Base-by-base conservation (phyloP, 1,140 invertebrate genomes). In the Apis cerana region DNA sequence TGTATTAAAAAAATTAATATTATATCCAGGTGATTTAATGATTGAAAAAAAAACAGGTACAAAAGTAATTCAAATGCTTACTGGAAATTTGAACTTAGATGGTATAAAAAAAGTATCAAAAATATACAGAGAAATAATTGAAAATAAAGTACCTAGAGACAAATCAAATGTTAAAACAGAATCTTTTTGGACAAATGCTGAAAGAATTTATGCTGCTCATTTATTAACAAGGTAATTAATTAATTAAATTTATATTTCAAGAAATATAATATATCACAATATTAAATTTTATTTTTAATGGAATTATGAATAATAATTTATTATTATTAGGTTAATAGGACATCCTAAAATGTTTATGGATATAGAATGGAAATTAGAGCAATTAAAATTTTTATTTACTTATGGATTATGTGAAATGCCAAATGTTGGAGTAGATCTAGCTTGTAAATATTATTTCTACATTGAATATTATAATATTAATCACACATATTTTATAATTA, bases 1-100 rank as follows among this genome's bases (percentile, higher is more conserved):
- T 65, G 92, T 96, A 9, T 90, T 97, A 59, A 95, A 96, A 75
- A 96, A 95, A 89, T 89, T 97, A 9, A 91, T 97, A 50, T 93
- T 96, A 56, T 93, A 95, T 91, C 96, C 96, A 11, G 96, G 96
- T 4, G 95, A 95, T 88, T 95, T 97, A 81, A 96, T 96, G 92
- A 96, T 97, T 84, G 96, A 96, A 89, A 96, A 97, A 91, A 95
- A 96, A 52, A 96, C 96, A 52, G 95, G 95, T 48, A 95, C 94
- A 19, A 96, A 95, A 85, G 83, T 96, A 65, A 90, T 97, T 5
- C 96, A 96, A 90, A 93, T 95, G 48, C 94, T 96, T 59, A 95
- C 95, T n/a, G 91, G 92, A 17, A 95, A 94, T 90, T 93, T 97
- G 75, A 94, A 95, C 75, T 87, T 89, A n/a, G 95, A 95, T 75